Percentiles rank a stretch among this genome's conserved stretches.
phyloP scores from a whole-genome alignment of 1,140 invertebrate species.

The Hyposmocoma kahamanoa region DNA sequence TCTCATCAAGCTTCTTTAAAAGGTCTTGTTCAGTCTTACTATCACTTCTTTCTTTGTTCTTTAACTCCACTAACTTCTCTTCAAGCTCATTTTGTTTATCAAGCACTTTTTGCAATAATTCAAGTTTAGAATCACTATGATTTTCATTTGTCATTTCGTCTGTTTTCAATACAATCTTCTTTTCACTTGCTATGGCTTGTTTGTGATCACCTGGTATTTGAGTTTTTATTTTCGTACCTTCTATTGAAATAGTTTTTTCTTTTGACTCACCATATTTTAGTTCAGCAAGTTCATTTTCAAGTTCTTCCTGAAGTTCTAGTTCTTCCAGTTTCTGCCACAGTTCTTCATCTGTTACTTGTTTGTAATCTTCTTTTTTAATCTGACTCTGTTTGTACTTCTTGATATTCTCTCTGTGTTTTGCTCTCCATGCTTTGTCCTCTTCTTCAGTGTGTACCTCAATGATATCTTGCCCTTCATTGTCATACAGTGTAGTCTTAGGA shows the following conservation, averaged over 20 bases:
- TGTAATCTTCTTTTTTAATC: slow-evolving; percentile 23
- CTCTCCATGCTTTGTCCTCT: slow-evolving; percentile 74
- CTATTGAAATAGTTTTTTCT: slow-evolving; percentile 1
- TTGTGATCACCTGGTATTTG: not conserved
- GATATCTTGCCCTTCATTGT: slow-evolving; percentile 71
- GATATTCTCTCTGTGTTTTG: slow-evolving; percentile 50
- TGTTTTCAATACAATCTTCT: slow-evolving; percentile 10
- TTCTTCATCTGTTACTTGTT: slow-evolving; percentile 48
- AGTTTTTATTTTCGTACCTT: slow-evolving; percentile 2
- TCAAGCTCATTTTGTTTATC: slow-evolving; percentile 71
- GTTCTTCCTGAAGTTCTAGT: slow-evolving; percentile 69
- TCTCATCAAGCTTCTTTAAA: slow-evolving; percentile 68
- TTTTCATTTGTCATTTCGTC: slow-evolving; percentile 11
- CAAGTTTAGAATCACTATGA: slow-evolving; percentile 28
- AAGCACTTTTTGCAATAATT: slow-evolving; percentile 62
- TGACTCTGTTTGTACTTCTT: slow-evolving; percentile 43
- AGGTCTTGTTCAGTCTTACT: slow-evolving; percentile 67
- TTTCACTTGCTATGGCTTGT: slow-evolving; percentile 7
- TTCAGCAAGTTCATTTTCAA: slow-evolving; percentile 48
- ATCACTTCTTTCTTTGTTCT: slow-evolving; percentile 46
- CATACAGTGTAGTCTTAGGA: slow-evolving; percentile 53
- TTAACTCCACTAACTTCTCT: slow-evolving; percentile 63
- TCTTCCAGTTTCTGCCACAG: slow-evolving; percentile 64
- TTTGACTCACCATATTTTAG: slow-evolving; percentile 11
- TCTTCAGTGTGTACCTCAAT: slow-evolving; percentile 76